Conservation (phyloP, 2,797 vertebrate genomes). For the Apodemus agrarius region DNA sequence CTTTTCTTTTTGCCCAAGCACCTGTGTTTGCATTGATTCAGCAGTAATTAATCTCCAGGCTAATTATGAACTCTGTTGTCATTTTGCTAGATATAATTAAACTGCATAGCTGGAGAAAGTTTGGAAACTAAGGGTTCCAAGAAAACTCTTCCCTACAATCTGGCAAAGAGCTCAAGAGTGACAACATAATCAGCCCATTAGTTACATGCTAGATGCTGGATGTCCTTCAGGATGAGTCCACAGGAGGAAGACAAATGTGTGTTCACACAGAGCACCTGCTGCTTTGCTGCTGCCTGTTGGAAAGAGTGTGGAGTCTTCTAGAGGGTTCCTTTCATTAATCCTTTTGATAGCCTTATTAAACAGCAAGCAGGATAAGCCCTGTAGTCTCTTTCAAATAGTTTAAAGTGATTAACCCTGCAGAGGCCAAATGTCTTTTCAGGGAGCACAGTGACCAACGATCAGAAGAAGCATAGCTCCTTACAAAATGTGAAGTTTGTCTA, state of each 20-base stretch:
- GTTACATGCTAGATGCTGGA: constrained; percentile 74
- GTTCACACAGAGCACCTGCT: constrained; percentile 70
- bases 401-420: constrained; percentile 26
- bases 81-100: constrained; percentile 84
- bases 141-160: constrained; percentile 80
- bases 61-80: constrained; percentile 84
- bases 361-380: constrained; percentile 43
- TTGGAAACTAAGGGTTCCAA: constrained; percentile 80
- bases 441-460: not conserved
- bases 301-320: constrained; percentile 60
- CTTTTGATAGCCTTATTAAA: constrained; percentile 71
- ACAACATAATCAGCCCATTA: constrained; percentile 83
- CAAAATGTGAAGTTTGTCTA: not conserved
- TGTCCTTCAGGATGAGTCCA: constrained; percentile 80
- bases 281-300: constrained; percentile 72
- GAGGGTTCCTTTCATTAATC: constrained; percentile 74
- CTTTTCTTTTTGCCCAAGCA: constrained; percentile 72
- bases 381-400: constrained; percentile 58
- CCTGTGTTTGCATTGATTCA: constrained; percentile 80
- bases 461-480: constrained; percentile 38
- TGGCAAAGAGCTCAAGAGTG: constrained; percentile 78
- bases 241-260: constrained; percentile 78
- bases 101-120: constrained; percentile 84
- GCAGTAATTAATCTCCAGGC: constrained; percentile 82
- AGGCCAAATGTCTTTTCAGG: constrained; percentile 28